These are phyloP conservation scores for Neosilurus hyrtlii DNA, from an alignment of 2,797 vertebrate species.

Conservation along the genomic window DNA sequence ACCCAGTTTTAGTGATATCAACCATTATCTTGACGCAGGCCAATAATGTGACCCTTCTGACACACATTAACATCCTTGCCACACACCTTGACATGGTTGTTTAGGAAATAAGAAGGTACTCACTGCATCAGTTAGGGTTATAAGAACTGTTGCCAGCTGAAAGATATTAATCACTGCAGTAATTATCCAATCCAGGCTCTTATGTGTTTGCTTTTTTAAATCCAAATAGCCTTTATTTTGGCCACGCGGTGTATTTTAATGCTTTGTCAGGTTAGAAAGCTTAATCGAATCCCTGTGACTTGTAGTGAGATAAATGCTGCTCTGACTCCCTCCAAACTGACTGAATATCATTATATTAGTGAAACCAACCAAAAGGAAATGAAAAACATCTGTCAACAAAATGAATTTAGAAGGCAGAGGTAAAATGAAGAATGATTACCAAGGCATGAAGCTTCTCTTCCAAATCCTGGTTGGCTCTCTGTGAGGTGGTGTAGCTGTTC, in stretches of 20 bases:
- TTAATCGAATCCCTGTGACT: conserved; percentile 33
- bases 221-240: no score
- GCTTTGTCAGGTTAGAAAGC: conserved; percentile 2
- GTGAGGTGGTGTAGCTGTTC: conserved; percentile 96
- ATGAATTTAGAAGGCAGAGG: neutral
- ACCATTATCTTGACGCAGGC: no score
- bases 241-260: neutral
- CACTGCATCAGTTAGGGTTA: no score
- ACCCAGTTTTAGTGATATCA: no score
- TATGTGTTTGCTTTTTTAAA: no score
- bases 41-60: no score
- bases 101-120: no score
- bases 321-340: conserved; percentile 12
- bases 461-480: conserved; percentile 94
- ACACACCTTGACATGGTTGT: no score
- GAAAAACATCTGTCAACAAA: conserved; percentile 41
- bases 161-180: no score
- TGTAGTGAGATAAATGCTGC: conserved; percentile 10
- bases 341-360: conserved; percentile 17
- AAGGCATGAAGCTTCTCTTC: conserved; percentile 95
- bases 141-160: no score
- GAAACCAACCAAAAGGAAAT: conserved; percentile 32
- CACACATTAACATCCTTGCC: no score
- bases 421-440: conserved; percentile 71
- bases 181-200: no score